Evolutionary conservation across 2,113 vertebrate species (phyloP).

Genomic region (Vidua chalybeata): DNA sequence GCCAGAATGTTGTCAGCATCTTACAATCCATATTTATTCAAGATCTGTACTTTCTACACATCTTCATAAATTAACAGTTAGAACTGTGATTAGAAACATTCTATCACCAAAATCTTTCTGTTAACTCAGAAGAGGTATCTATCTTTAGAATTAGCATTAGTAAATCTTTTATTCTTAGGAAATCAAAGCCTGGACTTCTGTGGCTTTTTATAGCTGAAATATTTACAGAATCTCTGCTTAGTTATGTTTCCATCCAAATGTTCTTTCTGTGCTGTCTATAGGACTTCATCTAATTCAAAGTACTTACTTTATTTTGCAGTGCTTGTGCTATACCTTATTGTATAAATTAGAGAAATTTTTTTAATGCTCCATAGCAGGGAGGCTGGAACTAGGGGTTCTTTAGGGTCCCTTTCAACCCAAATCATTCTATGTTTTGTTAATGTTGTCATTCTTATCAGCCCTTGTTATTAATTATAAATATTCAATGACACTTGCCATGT

Average conservation of each 20-base stretch:
- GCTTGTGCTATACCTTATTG: background rate
- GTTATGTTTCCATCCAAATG: background rate
- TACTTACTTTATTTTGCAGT: background rate
- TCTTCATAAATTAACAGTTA: background rate
- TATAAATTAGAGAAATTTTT: background rate
- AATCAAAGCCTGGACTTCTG: background rate
- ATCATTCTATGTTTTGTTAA: background rate
- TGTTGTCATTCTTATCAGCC: background rate
- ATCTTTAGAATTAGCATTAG: background rate
- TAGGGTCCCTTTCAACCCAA: background rate
- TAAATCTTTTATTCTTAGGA: background rate
- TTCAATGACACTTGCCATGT: background rate
- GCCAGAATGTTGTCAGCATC: background rate
- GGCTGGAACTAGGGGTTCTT: background rate
- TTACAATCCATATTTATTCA: background rate
- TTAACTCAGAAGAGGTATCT: background rate
- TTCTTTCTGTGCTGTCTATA: slow-evolving; percentile 17
- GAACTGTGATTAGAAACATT: background rate
- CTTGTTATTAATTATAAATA: background rate
- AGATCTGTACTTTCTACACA: background rate
- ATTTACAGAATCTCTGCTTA: slow-evolving; percentile 30
- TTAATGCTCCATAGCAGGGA: background rate
- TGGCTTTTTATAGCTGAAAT: slow-evolving; percentile 24
- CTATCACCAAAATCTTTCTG: background rate
- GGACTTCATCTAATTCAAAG: background rate